Base-by-base conservation (phyloP, 92 coral and sea anemone genomes). In the Heliopora coerulea region DNA sequence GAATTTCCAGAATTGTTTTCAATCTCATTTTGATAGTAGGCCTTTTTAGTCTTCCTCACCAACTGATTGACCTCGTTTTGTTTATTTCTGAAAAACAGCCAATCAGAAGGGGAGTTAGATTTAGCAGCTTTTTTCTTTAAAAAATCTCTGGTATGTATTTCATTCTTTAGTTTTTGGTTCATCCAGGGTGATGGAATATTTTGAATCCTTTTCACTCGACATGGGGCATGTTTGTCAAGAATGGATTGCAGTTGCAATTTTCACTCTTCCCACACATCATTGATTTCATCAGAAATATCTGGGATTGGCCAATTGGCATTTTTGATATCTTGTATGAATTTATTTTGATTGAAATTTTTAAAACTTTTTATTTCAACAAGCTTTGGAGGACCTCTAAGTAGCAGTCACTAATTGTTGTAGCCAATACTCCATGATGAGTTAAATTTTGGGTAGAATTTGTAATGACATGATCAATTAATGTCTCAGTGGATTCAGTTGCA, bases 11-110 rank as follows among this genome's bases (percentile, higher is more conserved):
- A 23, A 8, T 6, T 61, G 40, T 74, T 74, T 59, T 59, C 21
- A 24, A 75, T 59, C 54, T 82, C 67, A 35, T 52, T 39, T 59
- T 75, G 41, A 32, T 75, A 78, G 27, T 62, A 48, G n/a, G 44
- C 31, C 17, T 59, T 66, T 74, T 82, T 75, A 17, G 78, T 59
- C 41, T 24, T 27, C 20, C 50, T 65, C 3, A 82, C 42, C 42
- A 37, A 37, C 42, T 37, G n/a, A 50, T 50, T 50, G 58, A 50
- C 58, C 5, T 6, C 58, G 17, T 50, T 50, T 50, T 50, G 5
- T 3, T 50, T 50, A 5, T 50, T 3, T 50, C 17, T 50, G 26
- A 50, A 50, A 17, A 17, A 6, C 26, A 50, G 58, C 58, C 58
- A 50, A 23, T 50, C 58, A 17, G 58, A 6, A 17, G 58, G 17